A percentile compares a stretch with the other conserved stretches of the same genome.
phyloP scores from a whole-genome alignment of 2,797 vertebrate species.

The Emydoidea blandingii region DNA sequence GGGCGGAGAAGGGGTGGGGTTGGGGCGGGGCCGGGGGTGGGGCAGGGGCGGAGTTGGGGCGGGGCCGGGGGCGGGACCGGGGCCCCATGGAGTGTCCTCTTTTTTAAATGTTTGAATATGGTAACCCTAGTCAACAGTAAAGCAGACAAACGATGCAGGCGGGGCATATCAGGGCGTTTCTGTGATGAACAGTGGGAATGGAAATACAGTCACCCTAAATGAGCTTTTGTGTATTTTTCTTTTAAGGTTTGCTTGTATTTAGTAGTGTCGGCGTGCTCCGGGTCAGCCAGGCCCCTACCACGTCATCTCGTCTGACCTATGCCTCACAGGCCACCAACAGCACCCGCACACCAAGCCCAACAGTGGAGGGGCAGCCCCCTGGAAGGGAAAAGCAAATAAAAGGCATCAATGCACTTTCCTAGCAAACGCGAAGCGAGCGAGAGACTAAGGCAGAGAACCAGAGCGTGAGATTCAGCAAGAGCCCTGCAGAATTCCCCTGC shows the following conservation, averaged over 20 bases:
- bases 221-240: not conserved
- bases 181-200: too few species aligned
- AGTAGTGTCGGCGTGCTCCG: not conserved
- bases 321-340: not conserved
- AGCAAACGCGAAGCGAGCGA: not conserved
- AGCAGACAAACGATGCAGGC: not conserved
- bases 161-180: not conserved
- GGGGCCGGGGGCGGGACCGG: too few species aligned
- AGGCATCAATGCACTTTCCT: not conserved
- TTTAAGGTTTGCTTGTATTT: not conserved
- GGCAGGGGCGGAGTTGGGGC: too few species aligned
- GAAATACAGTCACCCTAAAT: not conserved
- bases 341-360: not conserved
- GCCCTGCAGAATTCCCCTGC: not conserved
- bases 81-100: too few species aligned
- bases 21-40: too few species aligned
- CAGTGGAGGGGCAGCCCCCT: not conserved
- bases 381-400: not conserved
- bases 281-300: not conserved
- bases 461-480: not conserved
- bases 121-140: not conserved
- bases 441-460: not conserved
- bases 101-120: too few species aligned
- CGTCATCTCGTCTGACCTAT: not conserved
- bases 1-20: too few species aligned